phyloP scores from a whole-genome alignment of 2,888 invertebrate species.

The Microplitis manilae region DNA sequence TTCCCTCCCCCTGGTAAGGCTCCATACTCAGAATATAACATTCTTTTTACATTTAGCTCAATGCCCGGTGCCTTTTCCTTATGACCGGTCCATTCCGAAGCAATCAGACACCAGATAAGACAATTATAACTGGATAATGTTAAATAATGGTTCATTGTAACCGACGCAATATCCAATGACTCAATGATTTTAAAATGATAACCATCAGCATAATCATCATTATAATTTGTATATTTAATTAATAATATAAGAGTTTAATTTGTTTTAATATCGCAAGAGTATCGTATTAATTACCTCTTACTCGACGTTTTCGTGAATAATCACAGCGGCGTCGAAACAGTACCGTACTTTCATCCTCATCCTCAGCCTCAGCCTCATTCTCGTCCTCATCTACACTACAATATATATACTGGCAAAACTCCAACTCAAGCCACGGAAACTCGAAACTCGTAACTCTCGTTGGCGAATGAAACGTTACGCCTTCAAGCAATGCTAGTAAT shows the following conservation, averaged over 20 bases:
- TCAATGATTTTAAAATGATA: background rate
- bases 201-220: background rate
- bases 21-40: background rate
- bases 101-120: background rate
- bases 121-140: too few species aligned
- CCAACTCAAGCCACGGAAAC: conserved; percentile 38
- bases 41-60: background rate
- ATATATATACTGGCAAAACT: conserved; percentile 34
- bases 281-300: conserved; percentile 38
- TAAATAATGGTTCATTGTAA: too few species aligned
- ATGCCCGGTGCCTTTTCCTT: background rate
- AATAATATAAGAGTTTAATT: conserved; percentile 15
- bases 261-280: conserved; percentile 20
- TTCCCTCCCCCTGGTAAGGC: background rate
- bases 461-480: conserved; percentile 38
- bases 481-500: conserved; percentile 35
- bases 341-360: conserved; percentile 5
- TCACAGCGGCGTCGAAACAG: conserved; percentile 23
- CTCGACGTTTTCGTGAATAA: conserved; percentile 25
- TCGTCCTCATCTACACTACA: conserved; percentile 27
- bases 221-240: background rate
- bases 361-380: background rate
- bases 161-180: background rate
- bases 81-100: background rate
- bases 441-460: conserved; percentile 36